These are phyloP conservation scores for Nymphalis c-album DNA, from an alignment of 2,888 invertebrate genomes.

Conservation along the genomic window DNA sequence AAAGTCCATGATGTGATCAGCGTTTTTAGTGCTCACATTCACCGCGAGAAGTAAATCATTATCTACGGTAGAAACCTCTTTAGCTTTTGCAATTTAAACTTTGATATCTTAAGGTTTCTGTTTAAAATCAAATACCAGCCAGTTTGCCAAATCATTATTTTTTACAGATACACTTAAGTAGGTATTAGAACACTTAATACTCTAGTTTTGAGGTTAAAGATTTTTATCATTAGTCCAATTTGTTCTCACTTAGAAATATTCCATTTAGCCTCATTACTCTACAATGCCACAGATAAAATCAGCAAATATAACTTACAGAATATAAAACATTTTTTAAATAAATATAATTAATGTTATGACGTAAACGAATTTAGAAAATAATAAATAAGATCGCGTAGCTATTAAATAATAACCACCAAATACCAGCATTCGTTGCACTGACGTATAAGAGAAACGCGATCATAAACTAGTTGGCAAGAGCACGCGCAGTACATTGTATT, in stretches of 20 bases:
- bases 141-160: slow-evolving; percentile 1
- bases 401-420: slow-evolving; percentile 10
- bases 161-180: slow-evolving; percentile 4
- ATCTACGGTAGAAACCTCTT: slow-evolving; percentile 22
- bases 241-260: slow-evolving; percentile 26
- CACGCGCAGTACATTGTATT: slow-evolving; percentile 29
- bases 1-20: slow-evolving; percentile 73
- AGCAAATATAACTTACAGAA: too few relatives aligned
- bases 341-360: neutral
- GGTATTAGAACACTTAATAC: slow-evolving; percentile 17
- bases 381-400: neutral
- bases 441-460: slow-evolving; percentile 47
- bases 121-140: slow-evolving; percentile 14
- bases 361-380: neutral
- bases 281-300: too few relatives aligned
- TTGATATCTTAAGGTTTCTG: neutral
- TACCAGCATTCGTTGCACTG: slow-evolving; percentile 30
- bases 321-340: too few relatives aligned
- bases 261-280: slow-evolving; percentile 17
- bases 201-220: slow-evolving; percentile 49
- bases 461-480: slow-evolving; percentile 45
- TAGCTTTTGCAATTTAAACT: slow-evolving; percentile 21
- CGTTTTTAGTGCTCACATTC: slow-evolving; percentile 45
- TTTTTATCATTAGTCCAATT: slow-evolving; percentile 43
- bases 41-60: slow-evolving; percentile 30